Evolutionary conservation across 1,140 invertebrate species (phyloP), one percentile per base, ranked within the genome.

Genomic region (Nasonia giraulti): DNA sequence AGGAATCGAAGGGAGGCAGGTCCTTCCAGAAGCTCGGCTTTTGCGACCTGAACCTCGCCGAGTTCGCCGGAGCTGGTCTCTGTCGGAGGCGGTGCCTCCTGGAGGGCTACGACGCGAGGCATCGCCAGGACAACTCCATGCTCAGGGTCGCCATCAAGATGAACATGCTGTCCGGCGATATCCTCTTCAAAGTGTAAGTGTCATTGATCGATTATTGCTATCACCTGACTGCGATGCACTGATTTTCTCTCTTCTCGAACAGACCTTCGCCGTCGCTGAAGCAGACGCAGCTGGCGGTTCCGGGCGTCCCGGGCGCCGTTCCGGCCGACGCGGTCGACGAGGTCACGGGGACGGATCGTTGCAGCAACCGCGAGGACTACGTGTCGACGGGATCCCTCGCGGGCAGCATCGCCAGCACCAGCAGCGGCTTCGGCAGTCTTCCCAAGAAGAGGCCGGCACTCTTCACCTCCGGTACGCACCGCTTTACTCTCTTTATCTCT

Each of bases 11-110:
- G 91, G 97, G 98, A 86, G 98, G 98, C 78, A 95, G 97, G 87
- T 97, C 97, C 88, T 98, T 97, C 94, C 96, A 98, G 93, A 99
- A 99, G 93, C 95, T 99, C 84, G 99, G 99, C 55, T 99, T 98
- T 94, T 98, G 97, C 86, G 98, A 99, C 93, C 94, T 99, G 86
- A 99, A 99, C 94, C 94, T 99, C 88, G 97, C 98, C 47, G 98
- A 99, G 94, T 98, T 98, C 93, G 98, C 98, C 66, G 98, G 98
- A 85, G 96, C 97, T n/a, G 98, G 98, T 17, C 94, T 96, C 85
- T 96, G 96, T 71, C 95, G 95, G 85, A 95, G 97, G 86, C 95
- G 97, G 86, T 99, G 96, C 92, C 95, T 99, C 76, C 93, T 99
- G 27, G 98, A 99, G 94, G 98, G 98, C 5, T 99, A 99, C 91